These are phyloP conservation scores for Perca schrenkii DNA, from an alignment of 2,113 vertebrate genomes.

Conservation along the genomic window DNA sequence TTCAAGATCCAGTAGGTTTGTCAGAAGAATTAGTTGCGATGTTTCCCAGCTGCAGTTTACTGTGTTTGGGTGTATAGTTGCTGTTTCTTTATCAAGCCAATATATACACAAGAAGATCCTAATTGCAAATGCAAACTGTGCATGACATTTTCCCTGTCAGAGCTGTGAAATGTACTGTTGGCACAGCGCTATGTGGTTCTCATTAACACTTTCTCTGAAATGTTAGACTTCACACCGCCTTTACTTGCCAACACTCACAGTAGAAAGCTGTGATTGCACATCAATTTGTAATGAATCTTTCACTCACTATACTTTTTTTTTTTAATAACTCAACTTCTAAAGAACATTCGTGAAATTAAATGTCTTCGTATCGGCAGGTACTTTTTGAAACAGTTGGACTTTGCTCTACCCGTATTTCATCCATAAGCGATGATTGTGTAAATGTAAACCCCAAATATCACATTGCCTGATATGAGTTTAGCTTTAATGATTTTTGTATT, in stretches of 20 bases:
- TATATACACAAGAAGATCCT: not conserved
- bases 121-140: conserved; percentile 14
- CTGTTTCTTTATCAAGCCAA: not conserved
- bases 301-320: not conserved
- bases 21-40: not conserved
- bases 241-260: conserved; percentile 56
- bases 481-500: no score
- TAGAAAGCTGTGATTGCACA: conserved; percentile 29
- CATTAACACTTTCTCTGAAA: conserved; percentile 61
- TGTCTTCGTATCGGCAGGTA: not conserved
- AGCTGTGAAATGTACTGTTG: conserved; percentile 46
- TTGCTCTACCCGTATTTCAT: not conserved
- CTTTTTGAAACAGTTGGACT: not conserved
- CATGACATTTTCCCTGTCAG: conserved; percentile 23
- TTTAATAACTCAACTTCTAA: not conserved
- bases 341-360: not conserved
- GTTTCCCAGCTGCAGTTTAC: not conserved
- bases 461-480: not conserved
- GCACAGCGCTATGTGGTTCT: conserved; percentile 26
- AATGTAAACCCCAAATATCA: no score
- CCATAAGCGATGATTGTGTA: not conserved
- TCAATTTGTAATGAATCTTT: not conserved
- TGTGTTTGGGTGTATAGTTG: not conserved
- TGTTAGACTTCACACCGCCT: conserved; percentile 50
- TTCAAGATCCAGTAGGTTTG: no score